These are phyloP conservation scores for Hermetia illucens DNA, from an alignment of 1,140 invertebrate genomes.

Conservation along the genomic window DNA sequence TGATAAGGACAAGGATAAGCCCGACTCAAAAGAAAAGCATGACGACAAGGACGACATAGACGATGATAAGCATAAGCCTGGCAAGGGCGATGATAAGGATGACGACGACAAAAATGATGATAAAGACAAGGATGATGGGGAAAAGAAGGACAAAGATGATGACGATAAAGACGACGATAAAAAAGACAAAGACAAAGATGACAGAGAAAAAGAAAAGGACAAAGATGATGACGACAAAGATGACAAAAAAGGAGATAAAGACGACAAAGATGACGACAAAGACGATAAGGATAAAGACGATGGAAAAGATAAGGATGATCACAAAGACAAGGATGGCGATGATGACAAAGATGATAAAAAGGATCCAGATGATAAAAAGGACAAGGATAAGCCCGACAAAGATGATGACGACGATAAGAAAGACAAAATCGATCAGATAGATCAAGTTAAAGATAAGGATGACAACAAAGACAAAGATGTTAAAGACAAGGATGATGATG, in stretches of 20 bases:
- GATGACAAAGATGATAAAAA: slow-evolving; percentile 2
- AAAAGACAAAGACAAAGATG: slow-evolving; percentile 7
- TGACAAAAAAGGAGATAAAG: slow-evolving; percentile 3
- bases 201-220: slow-evolving; percentile 9
- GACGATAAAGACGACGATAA: slow-evolving; percentile 4
- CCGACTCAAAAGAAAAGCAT: slow-evolving; percentile 34
- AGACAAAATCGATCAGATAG: too few species aligned
- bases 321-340: slow-evolving; percentile 6
- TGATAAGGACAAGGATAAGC: slow-evolving; percentile 34
- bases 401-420: too few species aligned
- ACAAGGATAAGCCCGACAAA: too few species aligned
- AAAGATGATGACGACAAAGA: slow-evolving; percentile 6
- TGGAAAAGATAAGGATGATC: slow-evolving; percentile 12
- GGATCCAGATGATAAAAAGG: not conserved
- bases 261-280: slow-evolving; percentile 8
- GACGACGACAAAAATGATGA: slow-evolving; percentile 3
- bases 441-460: too few species aligned
- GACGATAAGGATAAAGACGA: slow-evolving; percentile 20
- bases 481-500: too few species aligned
- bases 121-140: too few species aligned
- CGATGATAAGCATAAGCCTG: slow-evolving; percentile 22
- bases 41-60: slow-evolving; percentile 34
- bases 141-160: slow-evolving; percentile 10
- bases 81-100: slow-evolving; percentile 14
- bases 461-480: too few species aligned